Evolutionary conservation across 2,888 invertebrate genomes (phyloP), one percentile per base, ranked within the genome.

Genomic region (Nomada fabriciana): DNA sequence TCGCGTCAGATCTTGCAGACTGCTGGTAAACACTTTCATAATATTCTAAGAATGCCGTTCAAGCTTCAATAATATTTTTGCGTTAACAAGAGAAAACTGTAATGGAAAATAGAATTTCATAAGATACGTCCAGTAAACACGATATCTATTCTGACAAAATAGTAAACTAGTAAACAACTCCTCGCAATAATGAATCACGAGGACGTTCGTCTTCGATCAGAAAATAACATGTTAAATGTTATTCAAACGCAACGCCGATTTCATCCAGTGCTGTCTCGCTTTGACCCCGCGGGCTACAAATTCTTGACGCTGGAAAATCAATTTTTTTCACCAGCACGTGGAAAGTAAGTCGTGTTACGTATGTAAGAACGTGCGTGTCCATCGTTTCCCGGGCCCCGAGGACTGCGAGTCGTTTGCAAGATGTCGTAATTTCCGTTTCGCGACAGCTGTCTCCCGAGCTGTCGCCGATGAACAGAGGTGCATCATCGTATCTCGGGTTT

Each of bases 321-420:
- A 36, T 36, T 36, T 36, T 29, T 47, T 7, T 7, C 36, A 0
- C 7, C 36, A 25, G 36, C 50, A 25, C 63, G 80, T 59, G 80
- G 80, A 69, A 80, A 82, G 77, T 74, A 68, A 74, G 64, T 36
- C 65, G 63, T 57, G 82, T 79, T 82, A 71, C 82, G 82, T 79
- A 70, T 79, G 82, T 71, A 61, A 74, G 80, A 76, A 80, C 73
- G 61, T 50, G 67, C 43, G 15, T 18, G 52, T 67, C 11, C 59
- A 11, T 20, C 64, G 64, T 72, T 76, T 60, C 63, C 57, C 69
- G 67, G 60, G 47, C 42, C 43, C 59, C 59, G 63, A 42, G 60
- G 53, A 61, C 52, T 76, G 69, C 82, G 83, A 81, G 77, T 87
- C 90, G 90, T 89, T 88, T 87, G 90, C 91, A 91, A 91, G 90